Base-by-base conservation (phyloP, 2,113 vertebrate species). In the Odontophorus gujanensis region DNA sequence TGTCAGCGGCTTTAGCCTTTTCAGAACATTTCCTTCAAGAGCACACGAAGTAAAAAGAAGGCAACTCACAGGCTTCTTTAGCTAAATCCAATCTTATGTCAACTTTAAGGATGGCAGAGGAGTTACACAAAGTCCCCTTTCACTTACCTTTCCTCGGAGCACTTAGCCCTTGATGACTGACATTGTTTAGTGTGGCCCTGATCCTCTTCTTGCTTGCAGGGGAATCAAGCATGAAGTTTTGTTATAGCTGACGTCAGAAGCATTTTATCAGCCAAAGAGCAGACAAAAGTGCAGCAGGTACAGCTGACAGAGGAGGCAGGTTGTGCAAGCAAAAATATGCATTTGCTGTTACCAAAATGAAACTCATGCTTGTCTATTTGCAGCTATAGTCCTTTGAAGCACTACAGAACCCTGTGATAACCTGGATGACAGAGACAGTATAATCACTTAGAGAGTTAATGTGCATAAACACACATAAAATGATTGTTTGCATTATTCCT, bases 391-490 rank as follows among this genome's bases (percentile, higher is more conserved):
- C 66, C 63, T 95, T 90, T 92, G 87, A 95, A 95, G 68, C 57
- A 78, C 48, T 92, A 77, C 55, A 92, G 92, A 96, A 65, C 30
- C 11, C 55, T 0, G 0, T 72, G 91, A 93, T 95, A 91, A 74
- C 82, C 68, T 91, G 71, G 62, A 89, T 65, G 57, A 62, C 89
- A 66, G 78, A 89, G 92, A 78, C 74, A 68, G 48, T 38, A 76
- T 91, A 91, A 93, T 91, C 81, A 90, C 76, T 91, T 87, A 92
- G 72, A 82, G 93, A 91, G 81, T 90, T 92, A 90, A 92, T 77
- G 85, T 91, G 79, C 93, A 92, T 87, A 95, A 95, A 83, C 75
- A 80, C 40, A 83, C 40, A 85, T 71, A 94, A 95, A 94, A 95
- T n/a, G 42, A 62, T 63, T 85, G 50, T 81, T 92, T 87, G 81